Conservation (phyloP, 1,140 invertebrate species). For the Hyposmocoma kahamanoa region DNA sequence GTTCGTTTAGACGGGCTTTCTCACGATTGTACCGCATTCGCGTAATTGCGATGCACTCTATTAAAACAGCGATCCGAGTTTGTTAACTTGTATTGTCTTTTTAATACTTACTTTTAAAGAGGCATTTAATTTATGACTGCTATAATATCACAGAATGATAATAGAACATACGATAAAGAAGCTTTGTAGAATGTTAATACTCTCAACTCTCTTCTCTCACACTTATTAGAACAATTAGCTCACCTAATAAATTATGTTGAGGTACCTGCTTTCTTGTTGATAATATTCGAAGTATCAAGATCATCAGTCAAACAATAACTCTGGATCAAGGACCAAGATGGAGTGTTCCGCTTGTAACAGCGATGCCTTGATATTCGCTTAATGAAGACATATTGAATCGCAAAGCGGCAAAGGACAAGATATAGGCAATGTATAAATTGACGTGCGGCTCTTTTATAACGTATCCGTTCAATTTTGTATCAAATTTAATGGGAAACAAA, state of each 20-base stretch:
- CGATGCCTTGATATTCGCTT: slow-evolving; percentile 63
- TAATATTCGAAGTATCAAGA: neutral
- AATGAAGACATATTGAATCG: slow-evolving; percentile 70
- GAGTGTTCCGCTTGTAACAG: slow-evolving; percentile 61
- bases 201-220: no score
- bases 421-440: slow-evolving; percentile 68
- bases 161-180: no score
- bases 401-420: slow-evolving; percentile 57
- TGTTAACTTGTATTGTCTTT: no score
- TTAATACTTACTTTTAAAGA: no score
- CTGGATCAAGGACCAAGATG: slow-evolving; percentile 47
- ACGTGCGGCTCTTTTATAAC: slow-evolving; percentile 58
- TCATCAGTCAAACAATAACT: neutral
- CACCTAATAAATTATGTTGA: no score
- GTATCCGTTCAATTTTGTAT: slow-evolving; percentile 41
- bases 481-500: slow-evolving; percentile 22
- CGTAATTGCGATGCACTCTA: neutral
- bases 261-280: no score
- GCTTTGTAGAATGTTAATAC: no score
- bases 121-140: no score
- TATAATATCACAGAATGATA: no score
- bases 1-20: slow-evolving; percentile 15
- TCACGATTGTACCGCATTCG: slow-evolving; percentile 17
- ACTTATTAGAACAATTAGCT: no score
- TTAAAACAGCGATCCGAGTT: no score